Percentiles rank a stretch among this genome's conserved stretches.
phyloP scores from a whole-genome alignment of 2,797 vertebrate species.

The Eospalax fontanierii region DNA sequence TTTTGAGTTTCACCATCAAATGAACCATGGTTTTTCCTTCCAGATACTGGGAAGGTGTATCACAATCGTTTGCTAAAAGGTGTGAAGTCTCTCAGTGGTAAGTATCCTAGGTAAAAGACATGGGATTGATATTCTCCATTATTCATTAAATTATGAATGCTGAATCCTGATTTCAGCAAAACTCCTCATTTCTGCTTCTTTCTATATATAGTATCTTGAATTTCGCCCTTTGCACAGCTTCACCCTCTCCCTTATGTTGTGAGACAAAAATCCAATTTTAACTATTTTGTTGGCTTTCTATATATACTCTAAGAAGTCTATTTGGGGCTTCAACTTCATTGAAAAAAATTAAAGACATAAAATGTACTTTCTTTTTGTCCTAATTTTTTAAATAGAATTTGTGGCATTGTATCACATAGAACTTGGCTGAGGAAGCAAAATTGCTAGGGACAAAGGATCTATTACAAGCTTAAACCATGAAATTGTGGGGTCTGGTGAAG shows the following conservation, averaged over 20 bases:
- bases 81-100: conserved; percentile 46
- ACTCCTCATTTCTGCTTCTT: background rate
- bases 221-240: background rate
- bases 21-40: conserved; percentile 26
- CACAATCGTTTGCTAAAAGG: conserved; percentile 6
- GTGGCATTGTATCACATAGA: background rate
- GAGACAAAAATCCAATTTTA: conserved; percentile 23
- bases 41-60: conserved; percentile 48
- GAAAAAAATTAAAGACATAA: background rate
- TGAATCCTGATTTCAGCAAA: background rate
- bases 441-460: background rate
- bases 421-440: background rate
- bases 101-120: background rate
- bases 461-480: background rate
- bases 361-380: background rate
- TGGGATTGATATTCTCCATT: background rate
- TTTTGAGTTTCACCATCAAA: background rate
- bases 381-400: conserved; percentile 36
- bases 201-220: background rate
- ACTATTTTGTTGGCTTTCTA: background rate
- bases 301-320: conserved; percentile 27
- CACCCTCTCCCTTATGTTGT: background rate
- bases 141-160: background rate
- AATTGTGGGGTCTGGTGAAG: background rate
- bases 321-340: background rate